These are phyloP conservation scores for Andricus curvator DNA, from an alignment of 2,888 invertebrate genomes.

Conservation along the genomic window DNA sequence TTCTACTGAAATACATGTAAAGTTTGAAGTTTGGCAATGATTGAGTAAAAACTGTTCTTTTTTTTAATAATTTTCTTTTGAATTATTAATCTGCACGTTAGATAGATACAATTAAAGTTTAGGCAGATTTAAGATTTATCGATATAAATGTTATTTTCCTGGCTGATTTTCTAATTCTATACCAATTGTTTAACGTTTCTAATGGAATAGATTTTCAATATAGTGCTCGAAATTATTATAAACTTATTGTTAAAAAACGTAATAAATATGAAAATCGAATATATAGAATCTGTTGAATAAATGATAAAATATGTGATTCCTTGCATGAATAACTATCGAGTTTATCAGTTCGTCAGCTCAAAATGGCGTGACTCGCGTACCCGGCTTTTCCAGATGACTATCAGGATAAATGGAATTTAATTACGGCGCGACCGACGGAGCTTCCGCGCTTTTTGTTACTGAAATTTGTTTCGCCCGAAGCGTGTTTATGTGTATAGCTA, in stretches of 20 bases:
- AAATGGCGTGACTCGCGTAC: constrained; percentile 30
- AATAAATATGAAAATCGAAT: background rate
- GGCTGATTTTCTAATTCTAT: background rate
- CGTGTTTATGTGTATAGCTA: constrained; percentile 8
- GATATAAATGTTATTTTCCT: background rate
- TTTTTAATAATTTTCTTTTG: no score
- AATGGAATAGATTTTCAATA: background rate
- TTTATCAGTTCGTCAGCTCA: constrained; percentile 28
- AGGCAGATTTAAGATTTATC: no score
- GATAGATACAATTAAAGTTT: no score
- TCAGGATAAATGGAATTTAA: constrained; percentile 65
- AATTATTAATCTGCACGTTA: no score
- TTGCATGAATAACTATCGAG: constrained; percentile 15
- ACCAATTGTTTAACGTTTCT: background rate
- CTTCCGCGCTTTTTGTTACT: constrained; percentile 28
- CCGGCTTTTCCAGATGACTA: constrained; percentile 56
- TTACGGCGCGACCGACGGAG: constrained; percentile 50
- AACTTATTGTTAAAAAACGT: background rate
- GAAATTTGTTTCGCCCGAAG: constrained; percentile 26
- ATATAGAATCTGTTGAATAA: background rate
- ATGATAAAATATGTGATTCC: constrained; percentile 16
- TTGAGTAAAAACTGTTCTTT: no score
- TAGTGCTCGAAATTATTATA: background rate
- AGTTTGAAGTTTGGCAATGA: no score
- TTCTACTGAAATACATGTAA: no score